phyloP scores from a whole-genome alignment of 2,797 vertebrate species.

The Cyclura pinguis region DNA sequence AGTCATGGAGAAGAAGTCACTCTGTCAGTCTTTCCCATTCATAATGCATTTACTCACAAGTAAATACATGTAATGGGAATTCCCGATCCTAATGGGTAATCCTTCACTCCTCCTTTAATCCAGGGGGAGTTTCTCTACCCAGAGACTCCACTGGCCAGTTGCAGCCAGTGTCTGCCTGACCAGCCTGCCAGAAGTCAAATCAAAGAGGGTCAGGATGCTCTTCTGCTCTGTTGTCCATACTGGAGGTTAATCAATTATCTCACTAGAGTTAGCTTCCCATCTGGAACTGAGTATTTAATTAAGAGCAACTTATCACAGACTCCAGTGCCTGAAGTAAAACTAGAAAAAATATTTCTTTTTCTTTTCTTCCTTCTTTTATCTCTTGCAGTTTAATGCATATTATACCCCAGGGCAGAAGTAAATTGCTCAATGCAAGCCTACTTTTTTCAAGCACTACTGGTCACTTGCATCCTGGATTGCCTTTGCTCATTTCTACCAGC shows the following conservation, averaged over 20 bases:
- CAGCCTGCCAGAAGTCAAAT: too few species aligned
- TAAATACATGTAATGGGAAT: too few species aligned
- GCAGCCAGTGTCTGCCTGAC: too few species aligned
- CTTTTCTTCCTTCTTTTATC: slow-evolving; percentile 35
- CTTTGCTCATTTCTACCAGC: slow-evolving; percentile 14
- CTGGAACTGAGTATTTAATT: slow-evolving; percentile 50
- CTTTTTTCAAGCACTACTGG: slow-evolving; percentile 21
- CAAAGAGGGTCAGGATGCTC: not conserved
- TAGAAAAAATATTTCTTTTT: slow-evolving; percentile 13
- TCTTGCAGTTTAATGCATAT: slow-evolving; percentile 38
- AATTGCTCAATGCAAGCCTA: slow-evolving; percentile 31
- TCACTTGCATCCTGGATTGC: slow-evolving; percentile 13
- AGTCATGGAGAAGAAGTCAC: too few species aligned
- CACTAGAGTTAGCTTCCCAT: slow-evolving; percentile 19
- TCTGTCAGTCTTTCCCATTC: too few species aligned
- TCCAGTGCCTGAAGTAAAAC: slow-evolving; percentile 25
- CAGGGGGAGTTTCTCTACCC: too few species aligned
- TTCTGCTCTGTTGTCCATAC: slow-evolving; percentile 5
- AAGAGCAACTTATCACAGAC: slow-evolving; percentile 26
- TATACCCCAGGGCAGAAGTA: slow-evolving; percentile 31
- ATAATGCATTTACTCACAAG: too few species aligned
- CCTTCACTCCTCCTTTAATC: too few species aligned
- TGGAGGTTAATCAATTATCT: slow-evolving; percentile 34
- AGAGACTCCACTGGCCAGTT: too few species aligned
- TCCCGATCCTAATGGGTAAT: too few species aligned